Evolutionary conservation across 30 jellyfish, hydroid and myxozoan species (phyloP), one percentile per base, ranked within the genome.

Genomic region (Catostylus mosaicus): DNA sequence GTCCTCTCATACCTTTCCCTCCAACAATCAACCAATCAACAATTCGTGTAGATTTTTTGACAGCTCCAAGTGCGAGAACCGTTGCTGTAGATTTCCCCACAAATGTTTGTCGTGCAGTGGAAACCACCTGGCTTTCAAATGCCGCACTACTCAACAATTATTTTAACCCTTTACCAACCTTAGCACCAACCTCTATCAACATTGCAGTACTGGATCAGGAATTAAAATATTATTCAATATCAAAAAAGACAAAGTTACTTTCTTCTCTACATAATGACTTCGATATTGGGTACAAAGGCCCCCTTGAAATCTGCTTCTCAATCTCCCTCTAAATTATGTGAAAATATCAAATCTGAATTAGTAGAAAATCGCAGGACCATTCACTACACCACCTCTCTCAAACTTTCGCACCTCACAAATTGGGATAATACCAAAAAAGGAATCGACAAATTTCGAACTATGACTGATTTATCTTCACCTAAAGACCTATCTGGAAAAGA

Each of bases 381-480:
- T 5, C 63, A 3, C 63, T 4, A 2, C 24, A 4, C 63, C 24
- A 5, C 63, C 63, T 27, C 24, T 50, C 6, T 27, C 19, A 4
- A 5, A 3, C 20, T 50, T 50, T 16, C 63, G 24, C 20, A 50
- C 75, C 29, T 75, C 78, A 14, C 87, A 61, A 2, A 54, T 79
- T 31, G 82, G 82, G 45, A 60, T 34, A 7, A 67, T 66, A 12
- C 90, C 90, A 29, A 79, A 79, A 47, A 18, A 65, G 74, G 30
- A 37, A 24, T 52, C 85, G 63, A 54, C 11, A 62, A 45, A 37
- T 66, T 62, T 36, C 59, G 90, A 32, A 40, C 35, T 37, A 79
- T 36, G 4, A 40, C 82, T 0, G 84, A 85, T 46, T 83, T 72
- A 0, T 85, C 95, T 3, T 85, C 83, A 20, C 95, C 95, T 18